Conservation (phyloP, 1,140 invertebrate genomes). For the Melitaea cinxia region DNA sequence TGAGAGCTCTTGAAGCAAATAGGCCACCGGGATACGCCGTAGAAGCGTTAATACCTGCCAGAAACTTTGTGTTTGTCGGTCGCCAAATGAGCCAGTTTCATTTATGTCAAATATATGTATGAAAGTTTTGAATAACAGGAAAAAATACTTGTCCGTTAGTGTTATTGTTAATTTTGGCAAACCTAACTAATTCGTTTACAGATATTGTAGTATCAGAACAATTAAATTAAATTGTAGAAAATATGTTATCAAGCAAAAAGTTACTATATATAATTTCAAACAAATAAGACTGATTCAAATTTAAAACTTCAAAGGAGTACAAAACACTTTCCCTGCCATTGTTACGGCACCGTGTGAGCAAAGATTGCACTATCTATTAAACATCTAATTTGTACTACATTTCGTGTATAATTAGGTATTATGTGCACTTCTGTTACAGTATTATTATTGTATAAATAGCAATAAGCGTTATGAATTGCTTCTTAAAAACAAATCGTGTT, state of each 20-base stretch:
- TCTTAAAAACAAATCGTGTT: background rate
- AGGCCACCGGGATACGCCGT: constrained; percentile 39
- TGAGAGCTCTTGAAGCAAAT: constrained; percentile 35
- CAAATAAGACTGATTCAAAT: background rate
- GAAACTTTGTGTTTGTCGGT: background rate
- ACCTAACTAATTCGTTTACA: too few species aligned
- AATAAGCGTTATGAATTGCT: background rate
- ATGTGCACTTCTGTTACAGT: constrained; percentile 11
- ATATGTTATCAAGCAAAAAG: too few species aligned
- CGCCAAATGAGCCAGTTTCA: background rate
- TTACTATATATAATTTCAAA: background rate
- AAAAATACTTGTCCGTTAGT: too few species aligned
- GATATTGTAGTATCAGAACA: too few species aligned
- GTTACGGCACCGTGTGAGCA: constrained; percentile 12
- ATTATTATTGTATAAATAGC: background rate
- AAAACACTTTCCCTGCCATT: constrained; percentile 1
- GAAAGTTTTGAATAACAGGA: too few species aligned
- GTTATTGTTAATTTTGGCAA: too few species aligned
- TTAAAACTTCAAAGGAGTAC: background rate
- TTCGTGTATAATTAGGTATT: constrained; percentile 16
- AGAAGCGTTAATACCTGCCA: constrained; percentile 15
- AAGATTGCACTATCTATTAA: constrained; percentile 13
- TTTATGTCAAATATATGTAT: too few species aligned
- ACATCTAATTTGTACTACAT: constrained; percentile 10
- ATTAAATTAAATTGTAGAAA: too few species aligned